Percentiles rank a stretch among this genome's conserved stretches.
Evolutionary conservation across 1,140 invertebrate species (phyloP).

Genomic region (Pseudomyrmex sp.): DNA sequence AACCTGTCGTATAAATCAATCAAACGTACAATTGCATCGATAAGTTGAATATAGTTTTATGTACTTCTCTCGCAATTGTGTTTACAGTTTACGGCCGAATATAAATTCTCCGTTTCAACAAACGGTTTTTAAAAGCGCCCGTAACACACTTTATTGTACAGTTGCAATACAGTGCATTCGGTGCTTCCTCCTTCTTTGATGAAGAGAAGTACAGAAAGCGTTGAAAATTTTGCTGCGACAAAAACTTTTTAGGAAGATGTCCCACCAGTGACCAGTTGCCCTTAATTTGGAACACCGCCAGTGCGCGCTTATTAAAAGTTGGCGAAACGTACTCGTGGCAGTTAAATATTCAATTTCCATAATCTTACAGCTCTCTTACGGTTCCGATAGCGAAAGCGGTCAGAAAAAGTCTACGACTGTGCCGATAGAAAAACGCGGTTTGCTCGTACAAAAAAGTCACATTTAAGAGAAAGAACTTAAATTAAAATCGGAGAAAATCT

Average conservation of each 20-base stretch:
- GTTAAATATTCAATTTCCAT: conserved; percentile 73
- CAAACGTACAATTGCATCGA: too few relatives aligned
- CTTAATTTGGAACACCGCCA: conserved; percentile 78
- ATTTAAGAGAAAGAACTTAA: not conserved
- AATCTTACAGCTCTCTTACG: conserved; percentile 31
- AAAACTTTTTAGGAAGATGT: conserved; percentile 62
- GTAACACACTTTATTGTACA: conserved; percentile 8
- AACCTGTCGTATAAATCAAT: too few relatives aligned
- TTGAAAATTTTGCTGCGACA: conserved; percentile 45
- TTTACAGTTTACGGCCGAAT: not conserved
- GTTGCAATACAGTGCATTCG: not conserved
- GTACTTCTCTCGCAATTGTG: not conserved
- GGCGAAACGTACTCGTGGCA: conserved; percentile 15
- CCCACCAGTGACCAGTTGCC: conserved; percentile 65
- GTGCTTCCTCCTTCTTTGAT: not conserved
- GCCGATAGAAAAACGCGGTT: not conserved
- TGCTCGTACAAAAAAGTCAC: not conserved
- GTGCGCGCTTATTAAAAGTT: conserved; percentile 70
- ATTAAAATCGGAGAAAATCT: too few relatives aligned
- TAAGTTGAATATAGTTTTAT: too few relatives aligned
- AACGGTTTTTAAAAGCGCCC: not conserved
- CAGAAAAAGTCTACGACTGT: conserved; percentile 17
- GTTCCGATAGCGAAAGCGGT: not conserved
- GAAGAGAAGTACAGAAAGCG: conserved; percentile 30
- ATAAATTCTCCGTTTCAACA: not conserved